phyloP scores from a whole-genome alignment of 23 tunicate genomes.

The Trididemnum nubilum region DNA sequence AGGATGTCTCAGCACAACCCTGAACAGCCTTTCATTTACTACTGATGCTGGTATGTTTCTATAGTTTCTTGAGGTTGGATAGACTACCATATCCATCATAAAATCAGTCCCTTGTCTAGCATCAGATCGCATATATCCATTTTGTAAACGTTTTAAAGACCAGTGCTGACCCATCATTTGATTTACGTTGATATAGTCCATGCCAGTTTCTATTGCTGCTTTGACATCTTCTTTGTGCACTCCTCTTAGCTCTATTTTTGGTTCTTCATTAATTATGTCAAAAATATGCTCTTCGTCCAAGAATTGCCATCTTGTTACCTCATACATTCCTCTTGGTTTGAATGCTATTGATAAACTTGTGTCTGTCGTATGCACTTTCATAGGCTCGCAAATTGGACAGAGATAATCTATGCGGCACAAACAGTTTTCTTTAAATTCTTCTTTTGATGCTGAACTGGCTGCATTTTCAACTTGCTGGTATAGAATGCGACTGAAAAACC shows the following conservation, averaged over 20 bases:
- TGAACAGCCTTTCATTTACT: constrained; percentile 21
- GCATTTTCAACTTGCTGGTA: background rate
- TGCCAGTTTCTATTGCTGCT: constrained; percentile 60
- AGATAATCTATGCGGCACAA: background rate
- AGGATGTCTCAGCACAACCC: constrained; percentile 68
- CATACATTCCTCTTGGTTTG: constrained; percentile 96
- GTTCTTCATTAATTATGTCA: constrained; percentile 92
- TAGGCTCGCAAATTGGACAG: constrained; percentile 22
- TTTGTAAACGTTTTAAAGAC: constrained; percentile 44
- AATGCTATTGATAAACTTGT: constrained; percentile 12
- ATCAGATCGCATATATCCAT: constrained; percentile 75
- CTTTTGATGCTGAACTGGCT: background rate
- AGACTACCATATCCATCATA: constrained; percentile 61
- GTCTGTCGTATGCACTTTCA: background rate
- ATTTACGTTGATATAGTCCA: constrained; percentile 80
- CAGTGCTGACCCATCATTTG: constrained; percentile 60
- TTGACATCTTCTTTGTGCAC: constrained; percentile 55
- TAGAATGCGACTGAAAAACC: background rate
- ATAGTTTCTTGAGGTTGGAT: background rate
- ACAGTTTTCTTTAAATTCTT: background rate
- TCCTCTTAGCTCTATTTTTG: constrained; percentile 50
- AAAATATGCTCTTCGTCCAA: constrained; percentile 67
- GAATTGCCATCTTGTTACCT: constrained; percentile 77
- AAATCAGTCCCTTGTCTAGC: constrained; percentile 68
- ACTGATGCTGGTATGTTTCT: background rate